phyloP scores from a whole-genome alignment of 2,113 vertebrate genomes.

The Colistium nudipinnis region DNA sequence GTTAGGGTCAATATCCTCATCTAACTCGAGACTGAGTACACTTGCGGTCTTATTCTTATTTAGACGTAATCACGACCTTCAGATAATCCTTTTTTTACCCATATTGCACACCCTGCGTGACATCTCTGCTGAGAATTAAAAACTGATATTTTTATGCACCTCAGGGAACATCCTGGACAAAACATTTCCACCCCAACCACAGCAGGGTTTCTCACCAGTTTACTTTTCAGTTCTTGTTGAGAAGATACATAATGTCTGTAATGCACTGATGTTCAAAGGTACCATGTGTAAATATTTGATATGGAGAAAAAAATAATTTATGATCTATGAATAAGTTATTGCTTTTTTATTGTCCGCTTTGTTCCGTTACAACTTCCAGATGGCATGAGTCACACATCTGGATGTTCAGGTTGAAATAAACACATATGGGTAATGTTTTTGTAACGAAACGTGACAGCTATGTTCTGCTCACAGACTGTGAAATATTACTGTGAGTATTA shows the following conservation, averaged over 20 bases:
- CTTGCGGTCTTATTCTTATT: neutral
- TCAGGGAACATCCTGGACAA: constrained; percentile 41
- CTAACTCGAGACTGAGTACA: neutral
- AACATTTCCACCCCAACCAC: neutral
- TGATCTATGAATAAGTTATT: constrained; percentile 70
- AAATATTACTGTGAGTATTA: constrained; percentile 19
- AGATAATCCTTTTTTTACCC: neutral
- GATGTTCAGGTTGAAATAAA: constrained; percentile 46
- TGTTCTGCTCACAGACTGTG: constrained; percentile 36
- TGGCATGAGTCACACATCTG: constrained; percentile 53
- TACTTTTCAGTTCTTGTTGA: neutral
- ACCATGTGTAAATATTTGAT: constrained; percentile 72
- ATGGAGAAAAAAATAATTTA: constrained; percentile 64
- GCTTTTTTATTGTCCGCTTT: constrained; percentile 50
- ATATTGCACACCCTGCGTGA: neutral
- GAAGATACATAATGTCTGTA: constrained; percentile 34
- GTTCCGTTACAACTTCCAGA: constrained; percentile 45
- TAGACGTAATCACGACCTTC: constrained; percentile 11
- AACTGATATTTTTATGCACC: constrained; percentile 21
- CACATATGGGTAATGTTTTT: constrained; percentile 49
- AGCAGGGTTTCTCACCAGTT: constrained; percentile 18
- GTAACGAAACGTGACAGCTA: constrained; percentile 25
- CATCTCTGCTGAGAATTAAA: neutral
- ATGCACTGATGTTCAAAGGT: constrained; percentile 72
- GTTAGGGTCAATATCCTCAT: neutral